Evolutionary conservation across 2,888 invertebrate genomes (phyloP).

Genomic region (Metellina segmentata): DNA sequence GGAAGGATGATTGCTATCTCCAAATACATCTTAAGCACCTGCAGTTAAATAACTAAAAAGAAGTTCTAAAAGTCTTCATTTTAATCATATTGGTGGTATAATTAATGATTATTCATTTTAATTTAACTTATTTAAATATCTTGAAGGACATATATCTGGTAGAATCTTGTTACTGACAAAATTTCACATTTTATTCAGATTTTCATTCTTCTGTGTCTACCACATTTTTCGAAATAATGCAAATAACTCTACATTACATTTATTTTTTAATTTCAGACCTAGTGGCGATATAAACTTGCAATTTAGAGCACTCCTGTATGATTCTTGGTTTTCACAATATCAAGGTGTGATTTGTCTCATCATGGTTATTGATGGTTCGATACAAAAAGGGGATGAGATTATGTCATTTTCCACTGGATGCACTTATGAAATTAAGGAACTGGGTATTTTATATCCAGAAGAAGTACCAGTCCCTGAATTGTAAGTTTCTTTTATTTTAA

Average conservation of each 20-base stretch:
- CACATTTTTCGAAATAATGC: conserved; percentile 35
- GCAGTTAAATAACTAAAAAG: too few species aligned
- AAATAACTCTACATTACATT: neutral
- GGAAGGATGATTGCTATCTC: too few species aligned
- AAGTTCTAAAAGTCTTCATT: too few species aligned
- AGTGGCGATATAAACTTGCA: conserved; percentile 81
- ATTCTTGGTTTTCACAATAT: conserved; percentile 95
- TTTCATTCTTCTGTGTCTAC: too few species aligned
- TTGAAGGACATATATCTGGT: too few species aligned
- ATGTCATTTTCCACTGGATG: conserved; percentile 85
- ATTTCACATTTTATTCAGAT: too few species aligned
- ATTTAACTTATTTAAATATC: too few species aligned
- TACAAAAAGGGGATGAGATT: conserved; percentile 89
- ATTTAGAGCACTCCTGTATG: conserved; percentile 92
- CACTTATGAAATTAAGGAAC: conserved; percentile 88
- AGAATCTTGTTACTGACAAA: too few species aligned
- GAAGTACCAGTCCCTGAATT: conserved; percentile 84
- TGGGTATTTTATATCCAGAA: conserved; percentile 90
- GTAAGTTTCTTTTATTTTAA: conserved; percentile 81
- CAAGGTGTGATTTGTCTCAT: conserved; percentile 90
- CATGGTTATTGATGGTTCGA: conserved; percentile 88
- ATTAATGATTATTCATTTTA: too few species aligned
- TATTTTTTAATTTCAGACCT: conserved; percentile 79
- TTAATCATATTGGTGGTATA: too few species aligned
- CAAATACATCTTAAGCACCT: too few species aligned